These are phyloP conservation scores for Furnarius figulus DNA, from an alignment of 2,113 vertebrate genomes.

Conservation along the genomic window DNA sequence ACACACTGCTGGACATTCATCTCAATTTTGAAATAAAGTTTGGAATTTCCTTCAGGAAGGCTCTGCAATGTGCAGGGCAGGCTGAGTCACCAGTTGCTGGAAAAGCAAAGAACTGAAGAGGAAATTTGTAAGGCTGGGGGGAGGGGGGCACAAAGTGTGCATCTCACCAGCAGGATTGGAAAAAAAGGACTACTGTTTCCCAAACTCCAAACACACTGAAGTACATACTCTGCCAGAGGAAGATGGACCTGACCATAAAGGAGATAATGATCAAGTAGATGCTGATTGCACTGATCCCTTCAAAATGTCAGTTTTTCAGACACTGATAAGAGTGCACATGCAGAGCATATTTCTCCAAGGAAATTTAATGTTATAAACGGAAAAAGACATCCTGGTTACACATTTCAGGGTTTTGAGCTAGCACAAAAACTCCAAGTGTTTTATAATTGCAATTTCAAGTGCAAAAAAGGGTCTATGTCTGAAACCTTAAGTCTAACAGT, in stretches of 20 bases:
- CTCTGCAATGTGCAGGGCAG: neutral
- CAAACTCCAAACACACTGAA: neutral
- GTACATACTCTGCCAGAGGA: fast-evolving
- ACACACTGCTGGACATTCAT: neutral
- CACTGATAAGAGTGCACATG: neutral
- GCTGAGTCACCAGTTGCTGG: neutral
- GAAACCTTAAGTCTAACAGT: neutral
- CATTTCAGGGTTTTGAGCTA: neutral
- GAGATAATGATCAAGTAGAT: neutral
- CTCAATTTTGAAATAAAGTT: neutral
- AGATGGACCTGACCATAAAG: neutral
- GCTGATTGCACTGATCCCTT: neutral
- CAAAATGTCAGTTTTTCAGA: neutral
- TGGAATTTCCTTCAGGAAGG: constrained; percentile 46
- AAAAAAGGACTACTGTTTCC: neutral
- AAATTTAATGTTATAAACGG: neutral
- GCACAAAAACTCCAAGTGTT: neutral
- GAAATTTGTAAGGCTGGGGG: neutral
- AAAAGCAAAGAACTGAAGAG: neutral
- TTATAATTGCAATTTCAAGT: neutral
- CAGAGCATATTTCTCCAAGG: neutral
- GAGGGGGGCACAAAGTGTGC: neutral
- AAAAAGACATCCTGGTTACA: neutral
- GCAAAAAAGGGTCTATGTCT: neutral
- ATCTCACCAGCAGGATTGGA: fast-evolving